A percentile compares a stretch with the other conserved stretches of the same genome.
Conservation (phyloP, 2,888 invertebrate genomes). For the Bursaphelenchus okinawaensis region DNA sequence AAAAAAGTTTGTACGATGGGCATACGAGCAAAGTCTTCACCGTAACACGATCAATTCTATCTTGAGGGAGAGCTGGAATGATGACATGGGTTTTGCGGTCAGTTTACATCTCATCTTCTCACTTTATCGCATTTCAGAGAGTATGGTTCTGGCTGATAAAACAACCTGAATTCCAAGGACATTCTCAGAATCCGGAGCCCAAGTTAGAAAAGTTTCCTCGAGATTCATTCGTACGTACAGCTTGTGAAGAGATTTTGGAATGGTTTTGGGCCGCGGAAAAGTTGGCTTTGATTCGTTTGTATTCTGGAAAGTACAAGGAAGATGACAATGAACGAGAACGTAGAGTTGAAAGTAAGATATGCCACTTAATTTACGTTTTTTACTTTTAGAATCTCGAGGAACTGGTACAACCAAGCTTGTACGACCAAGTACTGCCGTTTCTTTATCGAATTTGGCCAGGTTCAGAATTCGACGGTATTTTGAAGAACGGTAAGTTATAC, state of each 20-base stretch:
- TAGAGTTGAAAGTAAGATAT: slow-evolving; percentile 13
- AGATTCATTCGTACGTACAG: slow-evolving; percentile 8
- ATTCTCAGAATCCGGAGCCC: slow-evolving; percentile 3
- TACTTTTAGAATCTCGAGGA: slow-evolving; percentile 18
- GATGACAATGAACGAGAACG: slow-evolving; percentile 10
- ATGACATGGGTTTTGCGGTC: slow-evolving; percentile 30
- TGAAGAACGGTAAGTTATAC: slow-evolving; percentile 13
- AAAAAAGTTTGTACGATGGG: slow-evolving; percentile 19
- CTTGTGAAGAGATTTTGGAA: slow-evolving; percentile 20
- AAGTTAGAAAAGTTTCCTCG: slow-evolving; percentile 5
- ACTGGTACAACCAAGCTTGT: neutral
- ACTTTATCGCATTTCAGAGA: slow-evolving; percentile 15
- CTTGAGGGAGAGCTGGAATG: slow-evolving; percentile 14
- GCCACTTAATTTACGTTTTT: neutral
- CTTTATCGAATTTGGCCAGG: slow-evolving; percentile 29
- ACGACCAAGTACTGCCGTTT: slow-evolving; percentile 22
- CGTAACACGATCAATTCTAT: slow-evolving; percentile 5
- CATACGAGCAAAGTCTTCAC: slow-evolving; percentile 6
- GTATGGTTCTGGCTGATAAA: slow-evolving; percentile 23
- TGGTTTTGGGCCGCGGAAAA: slow-evolving; percentile 32
- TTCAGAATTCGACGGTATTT: slow-evolving; percentile 25
- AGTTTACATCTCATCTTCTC: neutral
- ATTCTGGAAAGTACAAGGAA: slow-evolving; percentile 15
- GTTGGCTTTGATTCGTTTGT: slow-evolving; percentile 17
- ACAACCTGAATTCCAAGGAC: slow-evolving; percentile 12